Base-by-base conservation (phyloP, 2,888 invertebrate species). In the Galerucella nymphaeae region DNA sequence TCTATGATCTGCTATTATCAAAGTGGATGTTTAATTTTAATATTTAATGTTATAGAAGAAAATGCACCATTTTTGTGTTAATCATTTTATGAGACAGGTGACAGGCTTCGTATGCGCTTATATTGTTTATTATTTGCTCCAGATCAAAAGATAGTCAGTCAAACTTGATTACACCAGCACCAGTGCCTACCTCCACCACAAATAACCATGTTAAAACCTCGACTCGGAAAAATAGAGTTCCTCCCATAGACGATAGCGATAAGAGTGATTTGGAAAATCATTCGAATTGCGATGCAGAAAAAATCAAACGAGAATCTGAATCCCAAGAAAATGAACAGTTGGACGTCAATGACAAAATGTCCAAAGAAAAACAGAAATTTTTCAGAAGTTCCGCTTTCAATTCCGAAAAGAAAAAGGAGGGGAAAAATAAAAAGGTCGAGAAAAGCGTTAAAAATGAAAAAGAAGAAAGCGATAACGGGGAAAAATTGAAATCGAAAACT, bases 281-380 rank as follows among this genome's bases (percentile, higher is more conserved):
- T 85, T 86, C 87, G 85, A 84, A 83, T 79, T 78, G 79, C 74
- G 78, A 78, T 76, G 63, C 61, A 58, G 70, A 64, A 62, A 77
- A 73, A 58, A 57, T 38, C 14, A 69, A 71, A 65, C 71, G 59
- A 55, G 70, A 74, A 69, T 66, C 73, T 75, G 73, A 76, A 77
- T 79, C 78, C 78, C 80, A 76, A 59, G 79, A 79, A 77, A 78
- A 79, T 66, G 83, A 83, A 66, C 88, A 88, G 79, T 88, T 89
- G 80, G 90, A 89, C 83, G 90, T 91, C 85, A 89, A 91, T 87
- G 93, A 93, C 86, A 90, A 90, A 85, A 94, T 94, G 90, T 94
- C 94, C 79, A 93, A 94, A 88, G 94, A 95, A 89, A 95, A 94
- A 87, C 94, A 93, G 87, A 94, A 94, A 88, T 94, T 94, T 89